phyloP scores from a whole-genome alignment of 2,113 vertebrate species.

The Alaudala cheleensis region DNA sequence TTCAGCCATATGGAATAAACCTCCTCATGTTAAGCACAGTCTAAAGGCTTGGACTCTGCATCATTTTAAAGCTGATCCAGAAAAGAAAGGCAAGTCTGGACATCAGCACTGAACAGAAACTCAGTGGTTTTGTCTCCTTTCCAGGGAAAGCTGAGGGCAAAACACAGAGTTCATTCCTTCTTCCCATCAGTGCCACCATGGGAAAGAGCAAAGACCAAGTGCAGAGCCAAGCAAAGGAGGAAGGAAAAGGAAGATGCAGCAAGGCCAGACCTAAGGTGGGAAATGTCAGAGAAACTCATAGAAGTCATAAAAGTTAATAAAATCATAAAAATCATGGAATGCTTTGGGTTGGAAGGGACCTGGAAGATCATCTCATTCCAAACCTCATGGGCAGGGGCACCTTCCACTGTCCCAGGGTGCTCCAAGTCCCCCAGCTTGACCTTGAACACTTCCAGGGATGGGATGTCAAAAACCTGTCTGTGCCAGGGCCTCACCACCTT shows the following conservation, averaged over 20 bases:
- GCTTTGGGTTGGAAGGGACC: background rate
- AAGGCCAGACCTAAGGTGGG: background rate
- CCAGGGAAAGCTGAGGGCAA: background rate
- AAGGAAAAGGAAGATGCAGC: background rate
- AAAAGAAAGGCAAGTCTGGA: background rate
- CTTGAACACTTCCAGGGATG: background rate
- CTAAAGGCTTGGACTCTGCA: background rate
- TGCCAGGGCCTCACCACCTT: background rate
- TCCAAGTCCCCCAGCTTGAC: background rate
- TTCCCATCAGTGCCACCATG: fast-evolving
- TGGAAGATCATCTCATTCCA: background rate
- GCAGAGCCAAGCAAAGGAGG: background rate
- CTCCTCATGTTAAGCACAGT: fast-evolving
- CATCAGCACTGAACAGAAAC: background rate
- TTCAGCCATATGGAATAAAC: background rate
- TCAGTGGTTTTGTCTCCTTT: background rate
- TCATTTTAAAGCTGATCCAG: background rate
- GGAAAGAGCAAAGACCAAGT: background rate
- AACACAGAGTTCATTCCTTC: background rate
- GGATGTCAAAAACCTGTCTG: background rate
- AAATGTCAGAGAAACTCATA: background rate
- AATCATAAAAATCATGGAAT: background rate
- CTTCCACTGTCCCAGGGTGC: background rate
- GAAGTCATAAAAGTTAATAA: background rate
- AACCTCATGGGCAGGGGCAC: background rate